Evolutionary conservation across 2,113 vertebrate species (phyloP).

Genomic region (Hymenochirus boettgeri): DNA sequence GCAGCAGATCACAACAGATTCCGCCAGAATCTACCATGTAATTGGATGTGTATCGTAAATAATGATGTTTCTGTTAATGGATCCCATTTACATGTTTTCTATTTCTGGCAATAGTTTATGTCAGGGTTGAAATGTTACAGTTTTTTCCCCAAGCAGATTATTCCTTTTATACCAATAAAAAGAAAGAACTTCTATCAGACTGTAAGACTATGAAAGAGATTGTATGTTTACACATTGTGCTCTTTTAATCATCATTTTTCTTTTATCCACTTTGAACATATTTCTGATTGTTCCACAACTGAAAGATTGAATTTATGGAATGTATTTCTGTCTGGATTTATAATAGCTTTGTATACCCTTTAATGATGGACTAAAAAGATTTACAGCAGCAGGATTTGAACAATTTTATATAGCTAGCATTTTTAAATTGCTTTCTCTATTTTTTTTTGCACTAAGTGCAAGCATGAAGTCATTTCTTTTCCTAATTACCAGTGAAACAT

Average conservation of each 20-base stretch:
- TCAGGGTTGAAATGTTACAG: too few species aligned
- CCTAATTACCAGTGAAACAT: slow-evolving; percentile 19
- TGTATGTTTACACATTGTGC: neutral
- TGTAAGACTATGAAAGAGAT: neutral
- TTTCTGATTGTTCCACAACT: slow-evolving; percentile 10
- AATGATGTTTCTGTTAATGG: too few species aligned
- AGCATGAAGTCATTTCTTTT: neutral
- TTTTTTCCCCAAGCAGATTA: too few species aligned
- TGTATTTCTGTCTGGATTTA: slow-evolving; percentile 22
- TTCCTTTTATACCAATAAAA: too few species aligned
- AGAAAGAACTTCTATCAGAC: too few species aligned
- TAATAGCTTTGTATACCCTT: neutral
- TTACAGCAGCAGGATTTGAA: slow-evolving; percentile 21
- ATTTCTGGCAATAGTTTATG: too few species aligned
- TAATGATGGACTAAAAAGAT: slow-evolving; percentile 32
- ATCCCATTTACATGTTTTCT: too few species aligned
- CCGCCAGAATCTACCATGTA: too few species aligned
- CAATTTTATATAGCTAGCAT: slow-evolving; percentile 17
- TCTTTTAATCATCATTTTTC: neutral
- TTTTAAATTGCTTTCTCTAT: slow-evolving; percentile 19
- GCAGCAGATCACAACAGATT: too few species aligned
- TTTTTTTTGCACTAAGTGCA: slow-evolving; percentile 1
- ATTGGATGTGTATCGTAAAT: too few species aligned
- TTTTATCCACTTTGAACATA: neutral
- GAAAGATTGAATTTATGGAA: neutral